Base-by-base conservation (phyloP, 2,888 invertebrate species). In the Aphrophora alni region DNA sequence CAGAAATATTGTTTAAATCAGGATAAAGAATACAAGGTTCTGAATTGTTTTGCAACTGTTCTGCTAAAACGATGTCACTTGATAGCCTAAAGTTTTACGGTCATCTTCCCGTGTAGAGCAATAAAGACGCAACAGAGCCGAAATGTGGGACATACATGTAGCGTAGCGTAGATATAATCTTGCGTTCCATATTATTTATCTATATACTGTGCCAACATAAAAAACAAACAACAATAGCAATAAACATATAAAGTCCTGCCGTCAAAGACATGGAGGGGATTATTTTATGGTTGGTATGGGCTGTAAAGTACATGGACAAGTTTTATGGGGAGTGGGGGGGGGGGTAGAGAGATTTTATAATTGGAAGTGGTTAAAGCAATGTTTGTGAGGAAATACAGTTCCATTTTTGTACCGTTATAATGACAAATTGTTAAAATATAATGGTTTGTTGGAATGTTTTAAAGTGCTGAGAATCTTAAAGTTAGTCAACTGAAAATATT, bases 191-290 rank as follows among this genome's bases (percentile, higher is more conserved):
- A 59, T 59, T 59, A 59, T 59, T 59, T 59, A 59, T 59, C 59
- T 59, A 59, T 59, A 59, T 59, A 59, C 12, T 59, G 59, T 59
- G 21, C 21, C 59, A 59, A 59, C 59, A 59, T 59, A 59, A 59
- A 59, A 59, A 59, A 59, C 59, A 59, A 59, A 78, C 78, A 78
- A 78, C 70, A 69, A 25, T 24, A 26, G 44, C 78, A 72, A 78
- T 78, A 78, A 78, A 78, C 51, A 33, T 73, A 78, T 78, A 78
- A 78, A 78, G 38, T n/a, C 27, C 38, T 73, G 78, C 70, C 78
- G 78, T 72, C 78, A 78, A 77, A 77, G 72, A 44, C 21, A 7
- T 21, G 73, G 78, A 33, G 77, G 69, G 72, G 44, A 78, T 78
- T 78, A 59, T 73, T 78, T 78, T 78, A 77, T 77, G 68, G 77